These are phyloP conservation scores for Trichomycterus rosablanca DNA, from an alignment of 2,113 vertebrate species.

Conservation along the genomic window DNA sequence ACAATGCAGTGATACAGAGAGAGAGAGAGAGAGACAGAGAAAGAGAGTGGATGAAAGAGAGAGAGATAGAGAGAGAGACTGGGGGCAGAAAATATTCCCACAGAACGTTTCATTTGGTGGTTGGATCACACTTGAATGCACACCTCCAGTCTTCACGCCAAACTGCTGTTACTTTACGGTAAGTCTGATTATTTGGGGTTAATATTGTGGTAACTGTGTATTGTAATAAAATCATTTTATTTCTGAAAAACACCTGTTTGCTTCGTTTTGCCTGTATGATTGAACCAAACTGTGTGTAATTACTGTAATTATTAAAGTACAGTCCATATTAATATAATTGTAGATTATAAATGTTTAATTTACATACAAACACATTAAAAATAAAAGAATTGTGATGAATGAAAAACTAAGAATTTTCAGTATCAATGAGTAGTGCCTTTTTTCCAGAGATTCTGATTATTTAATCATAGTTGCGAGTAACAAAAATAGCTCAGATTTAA, in stretches of 20 bases:
- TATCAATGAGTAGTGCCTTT: too few species aligned
- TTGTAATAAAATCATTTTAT: neutral
- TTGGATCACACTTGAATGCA: conserved; percentile 10
- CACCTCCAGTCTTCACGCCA: neutral
- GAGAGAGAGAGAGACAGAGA: neutral
- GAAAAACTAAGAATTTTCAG: too few species aligned
- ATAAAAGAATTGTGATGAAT: too few species aligned
- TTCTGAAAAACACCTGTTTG: conserved; percentile 7
- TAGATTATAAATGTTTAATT: too few species aligned
- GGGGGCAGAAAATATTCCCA: neutral
- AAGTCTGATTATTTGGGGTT: conserved; percentile 10
- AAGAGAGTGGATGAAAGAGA: neutral
- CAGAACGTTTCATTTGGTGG: conserved; percentile 15
- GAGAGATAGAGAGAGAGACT: conserved; percentile 6
- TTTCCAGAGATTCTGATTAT: too few species aligned
- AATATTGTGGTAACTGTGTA: neutral
- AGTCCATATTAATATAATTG: neutral
- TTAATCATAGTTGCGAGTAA: too few species aligned
- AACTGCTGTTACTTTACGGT: neutral
- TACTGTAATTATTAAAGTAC: neutral
- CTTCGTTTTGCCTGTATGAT: neutral
- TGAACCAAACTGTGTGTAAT: neutral
- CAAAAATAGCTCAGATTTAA: too few species aligned
- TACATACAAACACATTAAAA: too few species aligned
- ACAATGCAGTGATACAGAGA: too few species aligned